Conservation (phyloP, 2,797 vertebrate genomes). For the Otus scops region DNA sequence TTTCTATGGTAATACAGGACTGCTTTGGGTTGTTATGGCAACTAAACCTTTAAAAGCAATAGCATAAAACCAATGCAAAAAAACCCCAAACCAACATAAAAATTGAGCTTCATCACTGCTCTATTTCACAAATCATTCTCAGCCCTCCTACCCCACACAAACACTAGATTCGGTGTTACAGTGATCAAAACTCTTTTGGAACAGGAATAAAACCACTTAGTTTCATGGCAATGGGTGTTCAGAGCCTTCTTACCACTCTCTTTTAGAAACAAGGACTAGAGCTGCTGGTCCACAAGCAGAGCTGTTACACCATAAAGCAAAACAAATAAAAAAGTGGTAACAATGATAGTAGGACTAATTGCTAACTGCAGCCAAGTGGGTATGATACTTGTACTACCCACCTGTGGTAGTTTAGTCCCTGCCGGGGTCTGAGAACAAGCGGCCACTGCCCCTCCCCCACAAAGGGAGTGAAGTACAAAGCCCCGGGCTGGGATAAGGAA, state of each 20-base stretch:
- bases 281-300: neutral
- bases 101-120: neutral
- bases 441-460: no score
- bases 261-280: neutral
- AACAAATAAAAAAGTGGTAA: neutral
- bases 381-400: neutral
- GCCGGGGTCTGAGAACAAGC: no score
- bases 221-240: neutral
- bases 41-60: slow-evolving; percentile 63
- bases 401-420: no score
- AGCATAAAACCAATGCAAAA: slow-evolving; percentile 24
- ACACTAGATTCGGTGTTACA: neutral
- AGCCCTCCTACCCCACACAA: neutral
- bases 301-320: neutral
- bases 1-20: slow-evolving; percentile 65
- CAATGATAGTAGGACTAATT: neutral
- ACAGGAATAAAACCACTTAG: neutral
- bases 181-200: neutral
- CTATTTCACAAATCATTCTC: neutral
- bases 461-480: no score
- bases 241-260: neutral
- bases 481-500: no score
- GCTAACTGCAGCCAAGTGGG: neutral
- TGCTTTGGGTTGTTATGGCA: slow-evolving; percentile 58
- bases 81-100: neutral